Evolutionary conservation across 2,888 invertebrate species (phyloP).

Genomic region (Dermolepida albohirtum): DNA sequence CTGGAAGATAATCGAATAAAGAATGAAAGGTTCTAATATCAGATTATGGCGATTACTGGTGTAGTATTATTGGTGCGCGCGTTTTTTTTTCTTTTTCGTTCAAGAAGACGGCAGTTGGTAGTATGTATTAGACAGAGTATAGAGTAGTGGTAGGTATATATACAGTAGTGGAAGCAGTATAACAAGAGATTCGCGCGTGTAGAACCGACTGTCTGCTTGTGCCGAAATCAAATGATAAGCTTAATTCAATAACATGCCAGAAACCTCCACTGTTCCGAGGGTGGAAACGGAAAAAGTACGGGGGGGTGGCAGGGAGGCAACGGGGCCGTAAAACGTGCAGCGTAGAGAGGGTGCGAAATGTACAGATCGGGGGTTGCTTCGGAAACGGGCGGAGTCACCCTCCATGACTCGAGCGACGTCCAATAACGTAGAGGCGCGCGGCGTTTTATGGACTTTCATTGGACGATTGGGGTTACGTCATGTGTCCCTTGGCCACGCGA

Average conservation of each 20-base stretch:
- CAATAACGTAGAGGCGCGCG: slow-evolving; percentile 55
- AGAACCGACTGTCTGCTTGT: slow-evolving; percentile 66
- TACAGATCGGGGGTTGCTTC: slow-evolving; percentile 56
- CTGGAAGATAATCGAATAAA: too few species aligned
- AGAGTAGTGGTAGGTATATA: background rate
- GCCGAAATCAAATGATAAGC: slow-evolving; percentile 79
- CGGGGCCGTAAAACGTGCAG: slow-evolving; percentile 36
- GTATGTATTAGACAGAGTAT: too few species aligned
- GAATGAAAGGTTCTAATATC: slow-evolving; percentile 57
- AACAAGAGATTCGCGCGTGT: slow-evolving; percentile 59
- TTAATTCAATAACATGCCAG: slow-evolving; percentile 80
- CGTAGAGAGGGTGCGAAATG: slow-evolving; percentile 52
- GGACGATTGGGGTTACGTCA: slow-evolving; percentile 58
- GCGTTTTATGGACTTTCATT: slow-evolving; percentile 49
- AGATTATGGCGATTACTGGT: slow-evolving; percentile 66
- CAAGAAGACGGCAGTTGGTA: too few species aligned
- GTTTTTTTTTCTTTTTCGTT: slow-evolving; percentile 16
- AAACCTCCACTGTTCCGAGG: slow-evolving; percentile 61
- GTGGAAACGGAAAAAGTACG: slow-evolving; percentile 61
- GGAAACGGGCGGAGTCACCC: slow-evolving; percentile 55
- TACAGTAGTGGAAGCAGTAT: slow-evolving; percentile 49
- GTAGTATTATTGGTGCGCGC: slow-evolving; percentile 61
- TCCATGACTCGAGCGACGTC: slow-evolving; percentile 53
- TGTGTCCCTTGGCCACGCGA: slow-evolving; percentile 54
- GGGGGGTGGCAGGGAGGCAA: slow-evolving; percentile 43